phyloP scores from a whole-genome alignment of 2,113 vertebrate genomes.

The Osmerus eperlanus region DNA sequence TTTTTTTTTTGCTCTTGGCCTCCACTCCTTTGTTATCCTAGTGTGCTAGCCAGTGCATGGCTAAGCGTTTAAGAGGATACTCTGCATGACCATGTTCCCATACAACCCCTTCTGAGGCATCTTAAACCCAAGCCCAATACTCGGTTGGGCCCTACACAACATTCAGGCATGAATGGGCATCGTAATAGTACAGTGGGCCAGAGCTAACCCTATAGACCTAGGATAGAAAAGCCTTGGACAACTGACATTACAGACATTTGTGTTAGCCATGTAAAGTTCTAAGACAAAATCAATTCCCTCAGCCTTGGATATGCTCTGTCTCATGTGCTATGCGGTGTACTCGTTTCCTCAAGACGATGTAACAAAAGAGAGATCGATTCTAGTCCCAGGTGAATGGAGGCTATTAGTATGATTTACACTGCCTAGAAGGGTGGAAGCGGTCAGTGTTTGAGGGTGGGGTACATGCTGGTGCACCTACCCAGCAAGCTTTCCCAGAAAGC shows the following conservation, averaged over 20 bases:
- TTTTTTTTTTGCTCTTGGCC: background rate
- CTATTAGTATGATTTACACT: conserved; percentile 3
- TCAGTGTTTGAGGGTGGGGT: background rate
- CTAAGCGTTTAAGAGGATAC: conserved; percentile 21
- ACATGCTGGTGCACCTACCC: background rate
- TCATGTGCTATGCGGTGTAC: background rate
- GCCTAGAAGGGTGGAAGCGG: background rate
- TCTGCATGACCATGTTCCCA: background rate
- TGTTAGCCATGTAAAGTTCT: background rate
- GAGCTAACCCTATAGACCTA: background rate
- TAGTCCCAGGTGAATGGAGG: conserved; percentile 32
- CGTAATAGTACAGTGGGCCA: background rate
- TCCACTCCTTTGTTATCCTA: background rate
- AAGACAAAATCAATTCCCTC: background rate
- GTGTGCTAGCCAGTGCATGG: conserved; percentile 1
- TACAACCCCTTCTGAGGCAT: background rate
- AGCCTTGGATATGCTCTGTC: background rate
- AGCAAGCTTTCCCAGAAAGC: background rate
- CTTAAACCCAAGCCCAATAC: conserved; percentile 2
- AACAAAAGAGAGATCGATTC: conserved; percentile 19
- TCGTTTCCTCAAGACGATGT: background rate
- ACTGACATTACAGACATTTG: background rate
- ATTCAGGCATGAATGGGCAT: background rate
- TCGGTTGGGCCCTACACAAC: background rate
- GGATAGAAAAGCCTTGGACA: conserved; percentile 1